These are phyloP conservation scores for Protodeltote pygarga DNA, from an alignment of 2,888 invertebrate genomes.

Conservation along the genomic window DNA sequence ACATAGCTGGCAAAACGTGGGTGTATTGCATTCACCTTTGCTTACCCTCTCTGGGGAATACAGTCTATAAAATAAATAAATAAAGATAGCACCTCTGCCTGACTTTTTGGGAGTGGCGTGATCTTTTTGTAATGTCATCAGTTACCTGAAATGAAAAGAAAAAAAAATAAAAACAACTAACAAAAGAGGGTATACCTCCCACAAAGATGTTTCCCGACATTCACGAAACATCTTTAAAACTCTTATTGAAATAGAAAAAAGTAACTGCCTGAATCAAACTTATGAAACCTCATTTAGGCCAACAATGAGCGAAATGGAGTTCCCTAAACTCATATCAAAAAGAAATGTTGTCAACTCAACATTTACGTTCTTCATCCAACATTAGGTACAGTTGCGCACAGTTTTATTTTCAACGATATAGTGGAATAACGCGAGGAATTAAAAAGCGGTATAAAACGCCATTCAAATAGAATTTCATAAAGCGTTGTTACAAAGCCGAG, in stretches of 20 bases:
- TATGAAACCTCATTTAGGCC: conserved; percentile 31
- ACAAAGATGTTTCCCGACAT: too few relatives aligned
- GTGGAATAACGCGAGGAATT: conserved; percentile 18
- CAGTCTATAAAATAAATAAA: too few relatives aligned
- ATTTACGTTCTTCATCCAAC: conserved; percentile 41
- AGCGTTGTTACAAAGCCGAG: conserved; percentile 22
- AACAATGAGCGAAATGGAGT: conserved; percentile 31
- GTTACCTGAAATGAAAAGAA: too few relatives aligned
- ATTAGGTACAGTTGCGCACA: conserved; percentile 5
- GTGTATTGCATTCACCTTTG: too few relatives aligned
- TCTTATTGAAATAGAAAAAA: conserved; percentile 28
- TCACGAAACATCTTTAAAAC: too few relatives aligned
- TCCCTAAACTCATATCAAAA: conserved; percentile 36
- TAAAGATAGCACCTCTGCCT: too few relatives aligned
- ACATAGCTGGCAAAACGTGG: too few relatives aligned
- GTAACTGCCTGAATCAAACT: conserved; percentile 17
- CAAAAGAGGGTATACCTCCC: too few relatives aligned
- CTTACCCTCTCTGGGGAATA: too few relatives aligned
- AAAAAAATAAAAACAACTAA: too few relatives aligned
- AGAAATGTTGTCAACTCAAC: conserved; percentile 44
- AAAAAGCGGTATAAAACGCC: conserved; percentile 28
- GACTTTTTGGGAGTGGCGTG: too few relatives aligned
- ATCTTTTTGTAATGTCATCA: too few relatives aligned
- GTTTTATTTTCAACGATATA: conserved; percentile 36
- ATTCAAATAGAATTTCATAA: conserved; percentile 40